Evolutionary conservation across 2,113 vertebrate species (phyloP), one percentile per base, ranked within the genome.

Genomic region (Tyrannus savana): DNA sequence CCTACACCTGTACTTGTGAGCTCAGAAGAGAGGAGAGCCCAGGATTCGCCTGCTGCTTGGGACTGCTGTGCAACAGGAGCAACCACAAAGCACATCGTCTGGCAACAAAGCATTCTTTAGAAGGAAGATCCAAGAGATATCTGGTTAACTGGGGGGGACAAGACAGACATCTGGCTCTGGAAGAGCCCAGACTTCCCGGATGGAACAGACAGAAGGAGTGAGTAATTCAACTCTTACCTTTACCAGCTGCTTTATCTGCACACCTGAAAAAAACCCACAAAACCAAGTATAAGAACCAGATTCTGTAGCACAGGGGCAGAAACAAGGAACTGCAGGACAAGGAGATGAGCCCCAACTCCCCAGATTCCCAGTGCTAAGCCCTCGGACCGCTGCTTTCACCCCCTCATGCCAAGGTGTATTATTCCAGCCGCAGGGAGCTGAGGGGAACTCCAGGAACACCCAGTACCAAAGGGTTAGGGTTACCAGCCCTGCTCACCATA

Each of bases 181-280:
- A 17, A 62, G 75, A 52, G 50, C 52, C 44, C 60, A 31, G 19
- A 39, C 79, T 93, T 85, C 63, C 60, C 11, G 9, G 12, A 42
- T 5, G 4, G 24, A 46, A 69, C 5, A 77, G 74, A 44, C 16
- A 75, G 31, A 4, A 59, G 6, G 10, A 75, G 41, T 4, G 3
- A 49, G 28, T 37, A 87, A 81, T n/a, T 68, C 42, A 83, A 64
- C 18, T 89, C 98, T 98, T 98, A 98, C 98, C 98, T 98, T 97
- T 98, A 71, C 96, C 96, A 64, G 97, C n/a, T 39, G 96, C 86
- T 97, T 98, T 98, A 95, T 98, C 98, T 11, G 94, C 2, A 1
- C 94, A 98, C 83, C 98, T 98, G 96, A 98, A 98, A 80, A 96
- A 91, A 28, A 25, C 4, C 5, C 8, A 82, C 68, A 88, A 95